Base-by-base conservation (phyloP, 2,888 invertebrate genomes). In the Erebia palarica region DNA sequence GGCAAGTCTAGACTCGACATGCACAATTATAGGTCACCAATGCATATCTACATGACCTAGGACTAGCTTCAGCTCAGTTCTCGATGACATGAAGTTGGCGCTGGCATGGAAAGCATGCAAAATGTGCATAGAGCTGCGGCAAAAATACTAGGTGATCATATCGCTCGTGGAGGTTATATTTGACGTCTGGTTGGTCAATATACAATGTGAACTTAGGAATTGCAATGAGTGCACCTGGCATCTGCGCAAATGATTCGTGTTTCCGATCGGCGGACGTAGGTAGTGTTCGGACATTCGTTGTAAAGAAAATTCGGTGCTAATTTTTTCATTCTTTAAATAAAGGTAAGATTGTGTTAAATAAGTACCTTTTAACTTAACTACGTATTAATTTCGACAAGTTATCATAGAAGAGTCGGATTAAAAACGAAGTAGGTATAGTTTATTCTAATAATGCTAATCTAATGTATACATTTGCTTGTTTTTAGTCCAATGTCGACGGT, bases 171-270 rank as follows among this genome's bases (percentile, higher is more conserved):
- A 77, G 75, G 63, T 77, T 68, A 63, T 75, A 71, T 64, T 58
- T 69, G 64, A 49, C 16, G 36, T 69, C 51, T 68, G 65, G 63
- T 72, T 69, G 77, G 78, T 75, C 73, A 75, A 69, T 75, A 70
- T 70, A 61, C 18, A 53, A 74, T 61, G 67, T 70, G 75, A 73
- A 76, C 68, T 70, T 76, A 71, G 75, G 77, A 77, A 76, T 73
- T 79, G 79, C 80, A 79, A 70, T 72, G 5, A 36, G 70, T 78
- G 76, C 77, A 79, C 74, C 75, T 78, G 78, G 76, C 78, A 79
- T 75, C 76, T 78, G 79, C 79, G 80, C 79, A 77, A 75, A 66
- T 72, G 59, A 69, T 59, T 36, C 36, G 59, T 69, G 63, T 65
- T 68, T 66, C 63, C 70, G 67, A 71, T 69, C 71, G 60, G 65